Evolutionary conservation across 2,113 vertebrate species (phyloP).

Genomic region (Pedionomus torquatus): DNA sequence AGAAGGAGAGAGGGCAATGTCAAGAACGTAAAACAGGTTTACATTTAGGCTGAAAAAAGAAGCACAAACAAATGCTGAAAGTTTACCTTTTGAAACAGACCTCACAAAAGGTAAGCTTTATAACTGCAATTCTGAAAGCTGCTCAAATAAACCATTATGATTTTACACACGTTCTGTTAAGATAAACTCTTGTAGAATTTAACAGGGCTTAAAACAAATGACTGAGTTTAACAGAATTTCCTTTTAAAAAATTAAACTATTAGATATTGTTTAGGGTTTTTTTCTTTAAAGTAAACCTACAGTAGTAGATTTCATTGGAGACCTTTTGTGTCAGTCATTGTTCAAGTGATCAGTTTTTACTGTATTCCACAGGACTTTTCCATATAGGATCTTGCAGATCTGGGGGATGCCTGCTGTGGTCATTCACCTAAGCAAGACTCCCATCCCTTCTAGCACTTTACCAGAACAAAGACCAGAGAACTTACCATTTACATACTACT

Average conservation of each 20-base stretch:
- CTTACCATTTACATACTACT: background rate
- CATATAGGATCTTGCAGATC: background rate
- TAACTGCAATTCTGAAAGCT: background rate
- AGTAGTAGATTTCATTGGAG: background rate
- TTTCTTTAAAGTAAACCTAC: background rate
- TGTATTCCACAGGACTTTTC: background rate
- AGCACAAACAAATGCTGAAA: slow-evolving; percentile 23
- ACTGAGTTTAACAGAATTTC: background rate
- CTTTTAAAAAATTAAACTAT: background rate
- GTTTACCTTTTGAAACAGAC: background rate
- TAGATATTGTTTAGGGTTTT: background rate
- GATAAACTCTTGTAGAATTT: slow-evolving; percentile 9
- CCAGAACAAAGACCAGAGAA: background rate
- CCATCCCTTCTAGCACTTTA: background rate
- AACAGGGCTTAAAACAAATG: background rate
- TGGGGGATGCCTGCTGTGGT: background rate
- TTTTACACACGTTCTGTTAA: background rate
- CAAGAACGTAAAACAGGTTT: slow-evolving; percentile 33
- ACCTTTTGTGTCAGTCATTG: background rate
- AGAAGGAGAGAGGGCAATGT: slow-evolving; percentile 35
- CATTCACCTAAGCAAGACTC: background rate
- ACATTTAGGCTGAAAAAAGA: slow-evolving; percentile 41
- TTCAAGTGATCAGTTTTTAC: background rate
- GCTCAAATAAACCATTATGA: slow-evolving; percentile 7
- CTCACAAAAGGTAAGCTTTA: background rate